A percentile compares a stretch with the other conserved stretches of the same genome.
Evolutionary conservation across 2,113 vertebrate species (phyloP).

Genomic region (Ictidomys tridecemlineatus): DNA sequence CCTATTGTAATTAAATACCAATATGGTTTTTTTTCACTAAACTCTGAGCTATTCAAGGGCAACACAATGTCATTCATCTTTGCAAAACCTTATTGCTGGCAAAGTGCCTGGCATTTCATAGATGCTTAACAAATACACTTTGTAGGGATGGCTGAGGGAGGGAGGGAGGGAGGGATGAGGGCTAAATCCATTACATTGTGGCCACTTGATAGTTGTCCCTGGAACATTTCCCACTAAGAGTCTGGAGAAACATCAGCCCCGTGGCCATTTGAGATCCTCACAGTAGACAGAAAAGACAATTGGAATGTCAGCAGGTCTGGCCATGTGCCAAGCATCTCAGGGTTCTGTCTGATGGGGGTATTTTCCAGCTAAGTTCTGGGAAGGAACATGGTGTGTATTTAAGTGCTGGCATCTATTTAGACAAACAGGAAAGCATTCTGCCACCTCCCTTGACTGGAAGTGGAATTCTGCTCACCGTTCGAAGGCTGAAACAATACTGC

Average conservation of each 20-base stretch:
- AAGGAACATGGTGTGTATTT: constrained; percentile 72
- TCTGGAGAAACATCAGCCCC: constrained; percentile 44
- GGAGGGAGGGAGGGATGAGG: background rate
- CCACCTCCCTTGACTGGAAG: constrained; percentile 49
- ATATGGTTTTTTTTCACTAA: background rate
- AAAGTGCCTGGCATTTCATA: background rate
- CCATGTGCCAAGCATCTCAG: constrained; percentile 8
- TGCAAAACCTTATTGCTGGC: constrained; percentile 37
- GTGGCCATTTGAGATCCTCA: constrained; percentile 23
- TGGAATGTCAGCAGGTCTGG: constrained; percentile 53
- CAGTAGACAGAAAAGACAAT: constrained; percentile 38
- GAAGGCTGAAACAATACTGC: constrained; percentile 62
- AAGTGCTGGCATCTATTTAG: constrained; percentile 69
- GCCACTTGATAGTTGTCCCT: constrained; percentile 20
- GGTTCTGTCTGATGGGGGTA: constrained; percentile 5
- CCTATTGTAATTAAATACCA: background rate
- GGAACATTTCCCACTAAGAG: constrained; percentile 12
- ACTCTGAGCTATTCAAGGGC: constrained; percentile 25
- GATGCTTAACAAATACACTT: constrained; percentile 39
- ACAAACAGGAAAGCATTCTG: constrained; percentile 76
- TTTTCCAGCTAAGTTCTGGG: constrained; percentile 74
- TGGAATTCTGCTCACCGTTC: constrained; percentile 44
- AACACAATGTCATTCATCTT: background rate
- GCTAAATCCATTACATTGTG: constrained; percentile 10
- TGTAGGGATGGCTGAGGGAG: background rate